Conservation (phyloP, 2,113 vertebrate species). For the Hippocampus zosterae region DNA sequence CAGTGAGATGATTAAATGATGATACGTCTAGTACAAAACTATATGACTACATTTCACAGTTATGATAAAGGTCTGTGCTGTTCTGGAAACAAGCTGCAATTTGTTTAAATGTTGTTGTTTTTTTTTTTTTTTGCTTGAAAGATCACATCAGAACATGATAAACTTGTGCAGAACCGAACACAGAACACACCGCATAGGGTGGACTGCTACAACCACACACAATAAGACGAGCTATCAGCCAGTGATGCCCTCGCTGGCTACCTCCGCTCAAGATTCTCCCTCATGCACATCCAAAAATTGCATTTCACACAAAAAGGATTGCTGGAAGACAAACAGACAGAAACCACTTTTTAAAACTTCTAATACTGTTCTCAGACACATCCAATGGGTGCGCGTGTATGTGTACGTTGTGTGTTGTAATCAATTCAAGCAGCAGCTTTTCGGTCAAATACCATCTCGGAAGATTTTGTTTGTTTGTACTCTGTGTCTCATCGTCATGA, state of each 20-base stretch:
- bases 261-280: conserved; percentile 27
- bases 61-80: conserved; percentile 23
- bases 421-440: not conserved
- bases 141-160: conserved; percentile 35
- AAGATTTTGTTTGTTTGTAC: not conserved
- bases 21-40: conserved; percentile 46
- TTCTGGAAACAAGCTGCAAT: conserved; percentile 36
- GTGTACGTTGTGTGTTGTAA: not conserved
- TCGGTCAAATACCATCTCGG: not conserved
- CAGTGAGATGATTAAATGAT: conserved; percentile 52
- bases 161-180: conserved; percentile 41
- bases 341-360: conserved; percentile 41
- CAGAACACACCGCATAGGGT: conserved; percentile 11
- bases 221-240: conserved; percentile 18
- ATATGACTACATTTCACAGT: conserved; percentile 51
- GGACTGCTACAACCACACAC: conserved; percentile 43
- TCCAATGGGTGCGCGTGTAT: conserved; percentile 17
- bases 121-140: conserved; percentile 12
- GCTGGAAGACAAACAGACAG: conserved; percentile 68
- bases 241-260: conserved; percentile 19
- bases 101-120: conserved; percentile 17
- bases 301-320: conserved; percentile 51
- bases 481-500: not conserved
- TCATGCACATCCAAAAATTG: conserved; percentile 33
- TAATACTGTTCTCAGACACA: conserved; percentile 35